A percentile compares a stretch with the other conserved stretches of the same genome.
phyloP scores from a whole-genome alignment of 2,797 vertebrate genomes.

The Galaxias olidus region DNA sequence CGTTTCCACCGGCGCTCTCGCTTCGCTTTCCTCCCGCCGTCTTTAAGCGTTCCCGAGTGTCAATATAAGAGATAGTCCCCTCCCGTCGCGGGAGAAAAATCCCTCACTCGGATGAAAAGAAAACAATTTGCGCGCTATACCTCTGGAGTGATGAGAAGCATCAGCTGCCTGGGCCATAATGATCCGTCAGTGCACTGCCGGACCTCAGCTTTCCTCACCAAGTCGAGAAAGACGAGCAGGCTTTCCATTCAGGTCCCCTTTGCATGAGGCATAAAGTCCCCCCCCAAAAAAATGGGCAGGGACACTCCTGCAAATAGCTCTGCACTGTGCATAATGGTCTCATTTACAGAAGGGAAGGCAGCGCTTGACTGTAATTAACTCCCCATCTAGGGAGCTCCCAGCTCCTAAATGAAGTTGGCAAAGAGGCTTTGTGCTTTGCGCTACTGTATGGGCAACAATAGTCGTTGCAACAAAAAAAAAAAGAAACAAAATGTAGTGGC shows the following conservation, averaged over 20 bases:
- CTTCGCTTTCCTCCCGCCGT: constrained; percentile 25
- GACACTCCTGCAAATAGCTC: constrained; percentile 35
- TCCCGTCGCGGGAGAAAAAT: constrained; percentile 44
- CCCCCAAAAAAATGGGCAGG: constrained; percentile 36
- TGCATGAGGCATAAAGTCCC: constrained; percentile 58
- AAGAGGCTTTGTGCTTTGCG: constrained; percentile 33
- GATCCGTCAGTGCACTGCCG: constrained; percentile 50
- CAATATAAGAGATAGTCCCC: constrained; percentile 52
- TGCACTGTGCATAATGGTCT: constrained; percentile 48
- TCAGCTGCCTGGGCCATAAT: constrained; percentile 46
- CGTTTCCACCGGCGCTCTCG: constrained; percentile 26
- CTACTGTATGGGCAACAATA: not conserved
- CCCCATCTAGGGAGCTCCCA: constrained; percentile 22
- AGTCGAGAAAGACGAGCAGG: constrained; percentile 29
- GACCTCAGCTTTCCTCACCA: constrained; percentile 50
- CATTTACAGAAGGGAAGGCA: constrained; percentile 51
- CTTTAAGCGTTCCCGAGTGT: constrained; percentile 45
- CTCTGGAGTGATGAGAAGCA: constrained; percentile 47
- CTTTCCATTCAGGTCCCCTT: constrained; percentile 34
- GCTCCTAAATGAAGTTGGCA: constrained; percentile 26
- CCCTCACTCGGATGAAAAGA: constrained; percentile 62
- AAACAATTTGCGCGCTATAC: constrained; percentile 61
- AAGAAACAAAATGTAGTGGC: too few relatives aligned
- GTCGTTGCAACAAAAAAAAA: too few relatives aligned
- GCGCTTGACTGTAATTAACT: constrained; percentile 44